phyloP scores from a whole-genome alignment of 2,888 invertebrate species.

The Morpho helenor region DNA sequence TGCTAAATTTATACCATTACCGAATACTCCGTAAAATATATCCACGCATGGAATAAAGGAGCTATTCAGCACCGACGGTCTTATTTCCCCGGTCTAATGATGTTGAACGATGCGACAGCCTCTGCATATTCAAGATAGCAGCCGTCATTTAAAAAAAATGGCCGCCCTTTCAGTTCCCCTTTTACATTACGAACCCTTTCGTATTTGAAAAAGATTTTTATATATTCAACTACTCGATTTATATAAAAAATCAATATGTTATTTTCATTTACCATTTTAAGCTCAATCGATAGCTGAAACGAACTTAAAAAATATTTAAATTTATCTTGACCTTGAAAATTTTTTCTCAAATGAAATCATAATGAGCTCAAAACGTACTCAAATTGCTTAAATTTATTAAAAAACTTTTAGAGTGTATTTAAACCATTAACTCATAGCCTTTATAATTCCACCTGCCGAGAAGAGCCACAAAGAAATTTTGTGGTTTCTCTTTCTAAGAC shows the following conservation, averaged over 20 bases:
- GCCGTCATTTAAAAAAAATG: conserved; percentile 66
- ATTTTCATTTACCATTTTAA: too few species aligned
- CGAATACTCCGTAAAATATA: conserved; percentile 9
- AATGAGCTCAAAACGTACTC: too few species aligned
- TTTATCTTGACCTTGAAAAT: too few species aligned
- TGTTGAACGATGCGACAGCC: conserved; percentile 66
- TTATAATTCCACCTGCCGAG: too few species aligned
- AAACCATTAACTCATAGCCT: too few species aligned
- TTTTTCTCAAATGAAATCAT: too few species aligned
- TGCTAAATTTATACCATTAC: neutral
- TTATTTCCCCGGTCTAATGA: conserved; percentile 64
- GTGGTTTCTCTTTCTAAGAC: too few species aligned
- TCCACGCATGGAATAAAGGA: conserved; percentile 30
- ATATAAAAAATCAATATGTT: neutral
- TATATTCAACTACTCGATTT: conserved; percentile 28
- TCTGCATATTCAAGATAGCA: conserved; percentile 65
- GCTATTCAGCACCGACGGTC: conserved; percentile 44
- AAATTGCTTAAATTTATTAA: too few species aligned
- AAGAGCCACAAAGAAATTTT: too few species aligned
- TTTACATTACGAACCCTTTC: conserved; percentile 65
- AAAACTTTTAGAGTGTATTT: too few species aligned
- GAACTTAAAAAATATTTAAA: too few species aligned
- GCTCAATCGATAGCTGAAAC: too few species aligned
- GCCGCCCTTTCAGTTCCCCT: conserved; percentile 59
- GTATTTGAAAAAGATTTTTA: conserved; percentile 68